Evolutionary conservation across 1,140 invertebrate genomes (phyloP).

Genomic region (Antheraea mylitta): DNA sequence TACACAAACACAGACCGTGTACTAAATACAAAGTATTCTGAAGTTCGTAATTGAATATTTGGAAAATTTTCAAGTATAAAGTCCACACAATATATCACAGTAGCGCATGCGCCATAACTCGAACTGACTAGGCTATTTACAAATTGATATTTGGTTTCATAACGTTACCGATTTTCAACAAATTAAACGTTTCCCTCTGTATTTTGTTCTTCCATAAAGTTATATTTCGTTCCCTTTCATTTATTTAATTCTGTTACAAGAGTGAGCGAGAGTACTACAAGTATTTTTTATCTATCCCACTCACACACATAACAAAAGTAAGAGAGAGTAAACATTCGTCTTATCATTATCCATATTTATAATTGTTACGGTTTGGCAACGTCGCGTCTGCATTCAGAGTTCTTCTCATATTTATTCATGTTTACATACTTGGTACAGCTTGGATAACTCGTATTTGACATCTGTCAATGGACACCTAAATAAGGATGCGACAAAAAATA

Average conservation of each 20-base stretch:
- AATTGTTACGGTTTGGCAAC: no score
- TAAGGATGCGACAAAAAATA: no score
- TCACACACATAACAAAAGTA: background rate
- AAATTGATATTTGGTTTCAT: background rate
- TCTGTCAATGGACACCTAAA: no score
- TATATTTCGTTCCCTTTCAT: background rate
- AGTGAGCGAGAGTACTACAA: background rate
- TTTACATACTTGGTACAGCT: no score
- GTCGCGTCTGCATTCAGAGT: no score
- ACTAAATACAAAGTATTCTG: background rate
- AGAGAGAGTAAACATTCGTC: background rate
- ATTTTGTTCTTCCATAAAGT: background rate
- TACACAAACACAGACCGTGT: background rate
- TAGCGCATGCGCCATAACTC: constrained; percentile 33
- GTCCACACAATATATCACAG: constrained; percentile 49
- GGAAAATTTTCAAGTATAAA: background rate
- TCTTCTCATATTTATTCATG: no score
- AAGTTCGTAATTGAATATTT: background rate
- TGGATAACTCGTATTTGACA: no score
- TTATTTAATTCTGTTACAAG: background rate
- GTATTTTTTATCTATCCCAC: background rate
- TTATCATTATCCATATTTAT: background rate
- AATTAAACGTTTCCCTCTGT: no score
- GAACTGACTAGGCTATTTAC: constrained; percentile 58
- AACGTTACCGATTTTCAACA: background rate